These are phyloP conservation scores for Jacana jacana DNA, from an alignment of 2,113 vertebrate species.

Conservation along the genomic window DNA sequence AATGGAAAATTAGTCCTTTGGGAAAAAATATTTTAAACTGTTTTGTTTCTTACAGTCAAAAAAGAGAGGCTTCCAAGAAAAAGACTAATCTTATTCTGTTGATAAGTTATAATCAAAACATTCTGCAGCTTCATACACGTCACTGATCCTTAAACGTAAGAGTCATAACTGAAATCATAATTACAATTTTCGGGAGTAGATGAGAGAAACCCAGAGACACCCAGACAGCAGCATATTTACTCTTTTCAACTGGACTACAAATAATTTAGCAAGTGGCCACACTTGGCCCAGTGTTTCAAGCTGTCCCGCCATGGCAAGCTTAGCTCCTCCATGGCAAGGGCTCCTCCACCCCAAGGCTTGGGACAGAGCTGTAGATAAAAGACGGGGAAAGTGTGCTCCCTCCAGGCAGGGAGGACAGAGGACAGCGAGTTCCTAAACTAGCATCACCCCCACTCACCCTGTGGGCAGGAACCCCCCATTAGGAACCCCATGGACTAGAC, in stretches of 20 bases:
- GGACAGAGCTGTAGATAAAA: neutral
- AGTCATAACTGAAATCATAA: neutral
- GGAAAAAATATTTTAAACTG: neutral
- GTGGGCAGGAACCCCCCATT: neutral
- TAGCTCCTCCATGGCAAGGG: too few relatives aligned
- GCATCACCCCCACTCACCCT: neutral
- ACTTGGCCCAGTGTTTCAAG: neutral
- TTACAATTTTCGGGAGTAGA: neutral
- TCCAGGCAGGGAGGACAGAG: neutral
- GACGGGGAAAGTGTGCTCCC: neutral
- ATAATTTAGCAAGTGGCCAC: neutral
- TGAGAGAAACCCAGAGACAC: neutral
- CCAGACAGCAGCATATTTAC: neutral
- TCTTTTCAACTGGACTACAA: neutral
- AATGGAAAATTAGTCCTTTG: neutral
- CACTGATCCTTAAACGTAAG: neutral
- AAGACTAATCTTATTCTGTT: neutral
- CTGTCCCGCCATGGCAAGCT: fast-evolving
- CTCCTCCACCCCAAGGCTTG: neutral
- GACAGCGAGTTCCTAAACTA: neutral
- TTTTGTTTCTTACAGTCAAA: neutral
- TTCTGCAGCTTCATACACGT: neutral
- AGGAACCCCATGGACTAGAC: too few relatives aligned
- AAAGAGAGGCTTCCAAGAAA: neutral
- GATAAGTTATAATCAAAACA: neutral